Evolutionary conservation across 2,888 invertebrate species (phyloP).

Genomic region (Eupithecia subumbrata): DNA sequence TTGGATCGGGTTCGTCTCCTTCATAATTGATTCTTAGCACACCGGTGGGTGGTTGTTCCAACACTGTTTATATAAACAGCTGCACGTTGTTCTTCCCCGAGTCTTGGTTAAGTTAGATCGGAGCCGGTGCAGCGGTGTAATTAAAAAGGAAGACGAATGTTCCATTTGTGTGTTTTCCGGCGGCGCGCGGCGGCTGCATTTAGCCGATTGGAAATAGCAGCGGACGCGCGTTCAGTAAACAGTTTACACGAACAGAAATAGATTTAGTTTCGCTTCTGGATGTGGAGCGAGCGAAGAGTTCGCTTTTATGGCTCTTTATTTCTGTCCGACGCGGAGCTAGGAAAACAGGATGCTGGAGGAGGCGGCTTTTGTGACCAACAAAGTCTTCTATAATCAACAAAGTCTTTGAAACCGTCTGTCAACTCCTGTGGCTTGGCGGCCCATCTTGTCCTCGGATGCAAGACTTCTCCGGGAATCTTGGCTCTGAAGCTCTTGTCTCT

Average conservation of each 20-base stretch:
- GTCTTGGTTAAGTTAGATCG: background rate
- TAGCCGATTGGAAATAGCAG: slow-evolving; percentile 71
- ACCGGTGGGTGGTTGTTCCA: background rate
- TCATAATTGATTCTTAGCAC: background rate
- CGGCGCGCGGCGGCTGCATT: slow-evolving; percentile 57
- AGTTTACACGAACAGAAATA: slow-evolving; percentile 68
- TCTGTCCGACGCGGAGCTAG: slow-evolving; percentile 44
- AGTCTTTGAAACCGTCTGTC: background rate
- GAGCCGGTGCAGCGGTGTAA: slow-evolving; percentile 16
- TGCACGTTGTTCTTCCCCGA: background rate
- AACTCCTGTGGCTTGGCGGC: background rate
- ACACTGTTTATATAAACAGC: background rate
- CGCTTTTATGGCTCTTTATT: slow-evolving; percentile 69
- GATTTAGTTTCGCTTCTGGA: slow-evolving; percentile 63
- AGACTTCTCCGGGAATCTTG: background rate
- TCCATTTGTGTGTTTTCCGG: slow-evolving; percentile 66
- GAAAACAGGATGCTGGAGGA: slow-evolving; percentile 36
- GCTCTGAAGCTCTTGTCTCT: background rate
- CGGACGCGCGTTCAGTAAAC: slow-evolving; percentile 67
- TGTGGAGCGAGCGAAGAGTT: slow-evolving; percentile 68
- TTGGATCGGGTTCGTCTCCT: background rate
- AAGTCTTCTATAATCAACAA: background rate
- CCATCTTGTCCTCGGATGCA: background rate
- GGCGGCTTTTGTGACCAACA: slow-evolving; percentile 9
- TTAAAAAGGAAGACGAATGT: slow-evolving; percentile 49